Conservation (phyloP, 2,797 vertebrate genomes). For the Choloepus didactylus region DNA sequence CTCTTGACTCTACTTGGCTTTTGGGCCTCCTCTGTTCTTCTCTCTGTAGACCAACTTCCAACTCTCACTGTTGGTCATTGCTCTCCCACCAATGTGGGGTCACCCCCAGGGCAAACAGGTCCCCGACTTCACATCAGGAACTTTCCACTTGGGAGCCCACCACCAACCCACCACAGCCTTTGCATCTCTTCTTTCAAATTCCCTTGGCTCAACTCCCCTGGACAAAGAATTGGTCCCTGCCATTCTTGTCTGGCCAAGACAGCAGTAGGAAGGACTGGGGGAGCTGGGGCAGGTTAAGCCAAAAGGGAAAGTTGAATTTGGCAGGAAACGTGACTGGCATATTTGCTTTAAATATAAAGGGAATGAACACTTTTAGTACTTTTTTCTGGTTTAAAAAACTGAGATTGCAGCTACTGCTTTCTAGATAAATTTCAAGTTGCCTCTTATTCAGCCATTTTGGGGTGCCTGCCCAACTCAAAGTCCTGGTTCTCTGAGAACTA, state of each 20-base stretch:
- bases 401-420: background rate
- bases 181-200: background rate
- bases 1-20: background rate
- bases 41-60: background rate
- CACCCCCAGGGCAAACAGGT: background rate
- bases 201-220: background rate
- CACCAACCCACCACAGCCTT: background rate
- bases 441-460: background rate
- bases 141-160: background rate
- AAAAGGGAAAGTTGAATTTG: background rate
- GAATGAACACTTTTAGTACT: background rate
- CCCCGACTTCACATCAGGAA: background rate
- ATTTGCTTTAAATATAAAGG: constrained; percentile 33
- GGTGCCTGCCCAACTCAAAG: background rate
- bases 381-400: background rate
- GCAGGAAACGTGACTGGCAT: background rate
- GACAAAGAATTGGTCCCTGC: no score
- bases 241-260: background rate
- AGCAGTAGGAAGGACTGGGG: background rate
- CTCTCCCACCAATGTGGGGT: background rate
- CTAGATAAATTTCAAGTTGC: background rate
- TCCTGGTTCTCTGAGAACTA: background rate
- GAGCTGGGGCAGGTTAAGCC: background rate
- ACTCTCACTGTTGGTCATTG: background rate
- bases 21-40: background rate